A percentile compares a stretch with the other conserved stretches of the same genome.
These are phyloP conservation scores for Sebastolobus alascanus DNA, from an alignment of 2,797 vertebrate genomes.

Conservation along the genomic window DNA sequence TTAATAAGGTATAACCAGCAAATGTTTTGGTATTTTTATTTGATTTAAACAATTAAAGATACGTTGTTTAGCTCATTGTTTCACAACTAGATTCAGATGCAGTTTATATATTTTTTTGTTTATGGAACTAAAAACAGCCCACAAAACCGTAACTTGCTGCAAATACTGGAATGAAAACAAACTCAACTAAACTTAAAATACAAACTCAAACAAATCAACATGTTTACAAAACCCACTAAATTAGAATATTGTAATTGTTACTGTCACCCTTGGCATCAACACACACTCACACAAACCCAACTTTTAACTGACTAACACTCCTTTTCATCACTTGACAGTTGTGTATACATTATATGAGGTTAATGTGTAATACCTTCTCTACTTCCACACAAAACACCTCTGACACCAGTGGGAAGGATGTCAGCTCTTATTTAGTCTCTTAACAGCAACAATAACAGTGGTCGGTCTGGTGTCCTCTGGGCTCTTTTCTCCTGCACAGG, in stretches of 20 bases:
- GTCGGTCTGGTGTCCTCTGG: neutral
- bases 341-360: slow-evolving; percentile 10
- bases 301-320: neutral
- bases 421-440: slow-evolving; percentile 8
- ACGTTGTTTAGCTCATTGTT: neutral
- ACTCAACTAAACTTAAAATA: neutral
- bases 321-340: neutral
- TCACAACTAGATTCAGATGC: neutral
- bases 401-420: slow-evolving; percentile 7
- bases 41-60: neutral
- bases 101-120: neutral
- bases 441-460: neutral
- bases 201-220: neutral
- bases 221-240: neutral
- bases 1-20: neutral
- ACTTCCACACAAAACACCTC: slow-evolving; percentile 4
- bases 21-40: neutral
- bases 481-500: slow-evolving; percentile 11
- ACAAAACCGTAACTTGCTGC: neutral
- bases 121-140: neutral
- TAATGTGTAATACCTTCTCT: neutral
- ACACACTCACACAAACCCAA: neutral
- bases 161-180: neutral
- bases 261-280: neutral
- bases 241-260: neutral